Base-by-base conservation (phyloP, 2,888 invertebrate genomes). In the Encarsia formosa region DNA sequence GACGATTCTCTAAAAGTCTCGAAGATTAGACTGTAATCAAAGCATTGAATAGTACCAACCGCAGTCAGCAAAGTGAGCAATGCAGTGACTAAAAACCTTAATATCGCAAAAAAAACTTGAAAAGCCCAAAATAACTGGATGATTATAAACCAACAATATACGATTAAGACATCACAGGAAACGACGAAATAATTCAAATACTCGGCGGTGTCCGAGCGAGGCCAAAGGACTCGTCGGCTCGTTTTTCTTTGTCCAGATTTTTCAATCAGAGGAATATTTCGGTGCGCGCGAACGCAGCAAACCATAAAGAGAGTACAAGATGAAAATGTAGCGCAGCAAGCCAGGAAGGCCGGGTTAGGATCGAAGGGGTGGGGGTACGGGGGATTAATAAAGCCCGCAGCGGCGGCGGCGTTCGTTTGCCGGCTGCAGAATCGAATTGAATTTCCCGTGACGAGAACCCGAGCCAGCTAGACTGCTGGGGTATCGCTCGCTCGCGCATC, bases 391-490 rank as follows among this genome's bases (percentile, higher is more conserved):
- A 71, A 71, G 66, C 52, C 59, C 22, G 57, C 59, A n/a, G n/a
- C n/a, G n/a, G 60, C 66, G 65, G 69, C 69, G 68, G 67, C 63
- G 63, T 63, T 65, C 67, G 31, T 52, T 69, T 70, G 68, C 70
- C 71, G 70, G 66, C 65, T 65, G 63, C 67, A 65, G 65, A 68
- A 71, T 71, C 68, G 69, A 71, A 72, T 72, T 70, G 70, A 65
- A 71, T 71, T 68, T 69, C 60, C 66, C 63, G 66, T 64, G 64
- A 8, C 15, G 13, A 11, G n/a, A 22, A 37, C 20, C n/a, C 6
- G 32, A 15, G 32, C 8, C 26, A 26, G 26, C 26, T 8, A 11
- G 8, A 26, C 26, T 8, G 8, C 26, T 5, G 8, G 8, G 26
- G 8, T 11, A 8, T 5, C 26, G 26, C 26, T 26, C 8, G 32